These are phyloP conservation scores for Parnassius apollo DNA, from an alignment of 2,888 invertebrate species.

Conservation along the genomic window DNA sequence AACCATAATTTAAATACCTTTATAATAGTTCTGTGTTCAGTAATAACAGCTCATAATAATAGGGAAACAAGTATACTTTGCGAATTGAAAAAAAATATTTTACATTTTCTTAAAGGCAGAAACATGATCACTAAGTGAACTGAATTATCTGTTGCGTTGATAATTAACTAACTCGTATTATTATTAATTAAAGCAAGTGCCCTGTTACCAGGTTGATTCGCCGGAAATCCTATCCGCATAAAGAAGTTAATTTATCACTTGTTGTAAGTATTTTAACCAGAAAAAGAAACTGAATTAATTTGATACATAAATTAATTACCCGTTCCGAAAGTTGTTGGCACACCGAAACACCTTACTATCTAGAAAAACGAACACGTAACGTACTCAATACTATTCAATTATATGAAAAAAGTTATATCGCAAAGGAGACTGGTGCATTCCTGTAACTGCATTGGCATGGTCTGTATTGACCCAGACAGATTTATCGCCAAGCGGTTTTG, in stretches of 20 bases:
- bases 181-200: background rate
- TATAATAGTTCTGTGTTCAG: no score
- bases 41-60: no score
- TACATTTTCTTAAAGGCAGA: no score
- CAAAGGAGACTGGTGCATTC: constrained; percentile 75
- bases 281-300: constrained; percentile 21
- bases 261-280: constrained; percentile 4
- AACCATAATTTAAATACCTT: no score
- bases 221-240: background rate
- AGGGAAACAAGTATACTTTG: no score
- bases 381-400: constrained; percentile 50
- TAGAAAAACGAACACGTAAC: constrained; percentile 57
- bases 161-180: background rate
- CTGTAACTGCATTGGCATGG: constrained; percentile 73
- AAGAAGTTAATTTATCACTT: constrained; percentile 22
- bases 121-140: no score
- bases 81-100: no score
- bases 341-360: constrained; percentile 26
- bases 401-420: constrained; percentile 54
- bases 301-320: constrained; percentile 27
- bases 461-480: constrained; percentile 53
- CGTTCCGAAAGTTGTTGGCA: constrained; percentile 26
- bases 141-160: background rate
- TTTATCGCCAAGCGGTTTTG: constrained; percentile 42
- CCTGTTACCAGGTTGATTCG: no score